phyloP scores from a whole-genome alignment of 2,888 invertebrate species.

The Epinotia brunnichana region DNA sequence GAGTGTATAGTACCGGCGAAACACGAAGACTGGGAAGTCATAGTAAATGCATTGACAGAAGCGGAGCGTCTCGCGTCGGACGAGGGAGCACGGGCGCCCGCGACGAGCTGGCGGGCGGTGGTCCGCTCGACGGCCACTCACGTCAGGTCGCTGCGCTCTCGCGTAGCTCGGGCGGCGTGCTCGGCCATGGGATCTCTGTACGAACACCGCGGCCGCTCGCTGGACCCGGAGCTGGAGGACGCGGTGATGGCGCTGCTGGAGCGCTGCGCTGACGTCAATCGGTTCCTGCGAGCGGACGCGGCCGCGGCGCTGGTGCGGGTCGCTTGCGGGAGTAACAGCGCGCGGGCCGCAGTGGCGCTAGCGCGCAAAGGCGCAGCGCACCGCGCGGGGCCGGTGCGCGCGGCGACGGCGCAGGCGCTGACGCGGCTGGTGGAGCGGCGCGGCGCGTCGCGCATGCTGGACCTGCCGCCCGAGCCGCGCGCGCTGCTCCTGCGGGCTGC shows the following conservation, averaged over 20 bases:
- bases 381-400: constrained; percentile 94
- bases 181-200: constrained; percentile 92
- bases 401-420: constrained; percentile 91
- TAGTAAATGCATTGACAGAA: constrained; percentile 88
- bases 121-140: constrained; percentile 89
- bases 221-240: constrained; percentile 93
- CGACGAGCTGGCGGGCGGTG: constrained; percentile 86
- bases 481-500: constrained; percentile 91
- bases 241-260: constrained; percentile 91
- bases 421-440: constrained; percentile 88
- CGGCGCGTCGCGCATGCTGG: constrained; percentile 89
- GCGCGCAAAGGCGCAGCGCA: constrained; percentile 89
- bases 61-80: constrained; percentile 88
- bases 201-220: constrained; percentile 81
- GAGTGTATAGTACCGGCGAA: constrained; percentile 81
- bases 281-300: constrained; percentile 95
- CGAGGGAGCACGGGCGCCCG: constrained; percentile 87
- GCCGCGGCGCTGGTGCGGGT: constrained; percentile 91
- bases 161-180: constrained; percentile 95
- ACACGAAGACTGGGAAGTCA: constrained; percentile 92
- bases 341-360: constrained; percentile 87
- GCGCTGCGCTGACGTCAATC: constrained; percentile 96
- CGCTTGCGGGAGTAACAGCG: constrained; percentile 89
- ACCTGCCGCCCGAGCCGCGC: constrained; percentile 89
- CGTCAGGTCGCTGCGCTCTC: constrained; percentile 95